Base-by-base conservation (phyloP, 2,113 vertebrate species). In the Vicugna pacos region DNA sequence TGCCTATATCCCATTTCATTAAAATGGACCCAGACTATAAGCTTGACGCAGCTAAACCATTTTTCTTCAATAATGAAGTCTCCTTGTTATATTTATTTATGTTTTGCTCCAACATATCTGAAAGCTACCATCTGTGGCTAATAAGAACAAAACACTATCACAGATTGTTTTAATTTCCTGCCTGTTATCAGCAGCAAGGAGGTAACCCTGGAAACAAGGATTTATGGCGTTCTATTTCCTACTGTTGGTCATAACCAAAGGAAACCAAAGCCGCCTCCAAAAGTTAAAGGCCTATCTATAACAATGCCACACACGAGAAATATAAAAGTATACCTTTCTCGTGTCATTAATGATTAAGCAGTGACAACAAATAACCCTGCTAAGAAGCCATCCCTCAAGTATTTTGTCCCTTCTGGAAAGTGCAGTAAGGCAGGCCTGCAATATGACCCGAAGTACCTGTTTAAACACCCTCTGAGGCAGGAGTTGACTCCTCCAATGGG, bases 161-260 rank as follows among this genome's bases (percentile, higher is more conserved):
- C 1, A 42, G 96, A 97, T 96, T 96, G 89, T 94, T 99, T 99
- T 99, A 99, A 99, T 99, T 99, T 99, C 99, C 99, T 99, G 98
- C 97, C 88, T 87, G 98, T 98, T 98, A 98, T 98, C 98, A 97
- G 98, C 97, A 48, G 77, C 54, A 87, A 97, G 76, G 98, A 98
- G 98, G 99, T 99, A 99, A 98, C 99, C 98, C 97, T 99, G 98
- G 99, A 98, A 99, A 99, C 98, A 20, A 82, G 97, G 0, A 93
- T 24, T 10, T 97, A 30, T 8, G 60, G 85, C 65, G 80, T 94
- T 98, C 97, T 73, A 73, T 94, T 91, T 95, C 92, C 97, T 76
- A 73, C 86, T 91, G n/a, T 94, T 93, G 16, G 88, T 14, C 97
- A 5, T 56, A 80, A 89, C 89, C 10, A 83, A 75, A 67, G 89